These are phyloP conservation scores for Amazona vittata DNA, from an alignment of 2,113 vertebrate genomes.

Conservation along the genomic window DNA sequence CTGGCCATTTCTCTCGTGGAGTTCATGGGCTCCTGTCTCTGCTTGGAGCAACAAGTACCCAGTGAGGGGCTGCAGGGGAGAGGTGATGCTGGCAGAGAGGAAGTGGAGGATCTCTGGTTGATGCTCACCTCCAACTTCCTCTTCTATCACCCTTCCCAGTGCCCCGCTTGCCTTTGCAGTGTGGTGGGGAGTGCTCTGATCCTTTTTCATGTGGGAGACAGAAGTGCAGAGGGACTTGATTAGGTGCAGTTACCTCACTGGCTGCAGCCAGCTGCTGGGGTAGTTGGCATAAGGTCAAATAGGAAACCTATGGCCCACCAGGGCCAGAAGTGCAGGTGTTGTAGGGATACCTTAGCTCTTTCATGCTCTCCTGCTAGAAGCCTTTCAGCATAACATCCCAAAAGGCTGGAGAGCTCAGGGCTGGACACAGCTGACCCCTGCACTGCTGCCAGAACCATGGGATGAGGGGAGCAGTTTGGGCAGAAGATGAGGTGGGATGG, in stretches of 20 bases:
- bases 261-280: not conserved
- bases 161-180: not conserved
- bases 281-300: not conserved
- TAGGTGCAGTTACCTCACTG: constrained; percentile 15
- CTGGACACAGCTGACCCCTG: not conserved
- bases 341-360: not conserved
- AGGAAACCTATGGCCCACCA: not conserved
- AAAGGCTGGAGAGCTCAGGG: not conserved
- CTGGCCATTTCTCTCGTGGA: not conserved
- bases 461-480: not conserved
- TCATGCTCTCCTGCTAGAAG: not conserved
- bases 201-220: constrained; percentile 3
- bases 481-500: not conserved
- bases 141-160: not conserved
- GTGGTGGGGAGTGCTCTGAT: not conserved
- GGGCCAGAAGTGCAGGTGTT: not conserved
- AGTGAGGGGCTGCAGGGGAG: fast-evolving
- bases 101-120: not conserved
- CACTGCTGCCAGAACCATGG: fast-evolving
- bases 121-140: not conserved
- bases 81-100: not conserved
- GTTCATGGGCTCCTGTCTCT: not conserved
- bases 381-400: fast-evolving
- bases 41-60: not conserved
- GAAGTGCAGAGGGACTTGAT: not conserved